These are phyloP conservation scores for Clarias gariepinus DNA, from an alignment of 2,113 vertebrate species.

Conservation along the genomic window DNA sequence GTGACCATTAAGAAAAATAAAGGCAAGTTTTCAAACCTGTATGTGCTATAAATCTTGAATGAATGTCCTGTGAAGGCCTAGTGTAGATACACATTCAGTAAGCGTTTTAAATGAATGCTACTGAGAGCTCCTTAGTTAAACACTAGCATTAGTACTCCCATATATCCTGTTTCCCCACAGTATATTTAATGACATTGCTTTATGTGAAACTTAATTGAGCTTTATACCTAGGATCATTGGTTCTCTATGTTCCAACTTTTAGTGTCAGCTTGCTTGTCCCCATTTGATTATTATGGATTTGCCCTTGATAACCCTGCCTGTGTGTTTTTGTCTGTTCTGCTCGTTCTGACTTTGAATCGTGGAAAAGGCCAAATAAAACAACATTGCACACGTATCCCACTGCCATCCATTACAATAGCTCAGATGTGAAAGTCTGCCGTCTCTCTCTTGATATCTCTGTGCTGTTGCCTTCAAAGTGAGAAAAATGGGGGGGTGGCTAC, in stretches of 20 bases:
- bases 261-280: constrained; percentile 10
- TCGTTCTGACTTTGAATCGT: background rate
- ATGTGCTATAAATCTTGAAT: no score
- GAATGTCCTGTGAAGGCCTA: background rate
- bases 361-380: background rate
- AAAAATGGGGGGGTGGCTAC: constrained; percentile 40
- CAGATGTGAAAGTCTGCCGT: constrained; percentile 4
- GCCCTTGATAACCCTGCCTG: background rate
- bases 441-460: constrained; percentile 28
- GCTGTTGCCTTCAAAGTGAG: constrained; percentile 32
- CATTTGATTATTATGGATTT: constrained; percentile 18
- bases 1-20: no score
- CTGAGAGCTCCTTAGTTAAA: background rate
- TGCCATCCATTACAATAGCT: constrained; percentile 10
- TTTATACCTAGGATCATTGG: constrained; percentile 20
- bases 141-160: background rate
- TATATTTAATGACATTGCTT: constrained; percentile 11
- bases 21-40: no score
- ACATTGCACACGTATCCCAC: constrained; percentile 9
- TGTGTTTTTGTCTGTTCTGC: background rate
- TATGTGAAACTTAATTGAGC: constrained; percentile 22
- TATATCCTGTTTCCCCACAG: constrained; percentile 9
- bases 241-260: constrained; percentile 14
- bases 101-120: background rate
- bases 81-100: background rate